Conservation (phyloP, 1,140 invertebrate genomes). For the Drosophila lini region DNA sequence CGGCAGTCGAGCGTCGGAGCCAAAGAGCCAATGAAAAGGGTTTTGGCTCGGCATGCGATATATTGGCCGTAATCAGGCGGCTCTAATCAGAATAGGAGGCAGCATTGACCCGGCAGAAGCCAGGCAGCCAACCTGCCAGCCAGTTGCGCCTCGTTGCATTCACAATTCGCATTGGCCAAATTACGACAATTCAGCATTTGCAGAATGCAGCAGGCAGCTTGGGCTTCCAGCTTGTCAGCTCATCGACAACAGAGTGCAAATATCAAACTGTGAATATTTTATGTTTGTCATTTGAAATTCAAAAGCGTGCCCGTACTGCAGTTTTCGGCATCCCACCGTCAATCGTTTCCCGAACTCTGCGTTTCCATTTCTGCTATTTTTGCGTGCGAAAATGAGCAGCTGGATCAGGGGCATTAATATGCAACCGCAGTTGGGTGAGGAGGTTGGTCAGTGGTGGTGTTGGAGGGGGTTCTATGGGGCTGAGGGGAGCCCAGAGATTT, state of each 20-base stretch:
- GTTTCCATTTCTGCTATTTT: slow-evolving; percentile 30
- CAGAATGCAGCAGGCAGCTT: slow-evolving; percentile 4
- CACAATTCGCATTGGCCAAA: slow-evolving; percentile 46
- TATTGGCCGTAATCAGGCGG: slow-evolving; percentile 65
- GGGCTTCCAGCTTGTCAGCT: slow-evolving; percentile 20
- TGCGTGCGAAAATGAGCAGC: slow-evolving; percentile 73
- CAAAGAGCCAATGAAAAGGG: slow-evolving; percentile 43
- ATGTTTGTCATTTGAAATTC: slow-evolving; percentile 76
- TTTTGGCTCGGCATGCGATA: slow-evolving; percentile 34
- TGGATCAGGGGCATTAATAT: slow-evolving; percentile 58
- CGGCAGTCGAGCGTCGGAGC: slow-evolving; percentile 25
- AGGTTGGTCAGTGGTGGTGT: background rate
- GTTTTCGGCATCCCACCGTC: slow-evolving; percentile 13
- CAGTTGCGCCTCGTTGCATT: slow-evolving; percentile 33
- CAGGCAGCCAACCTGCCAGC: slow-evolving; percentile 14
- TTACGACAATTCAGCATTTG: slow-evolving; percentile 56
- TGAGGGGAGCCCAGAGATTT: too few relatives aligned
- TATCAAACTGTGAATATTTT: slow-evolving; percentile 76
- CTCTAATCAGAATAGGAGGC: slow-evolving; percentile 63
- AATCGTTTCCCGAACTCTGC: slow-evolving; percentile 43
- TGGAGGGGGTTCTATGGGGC: background rate
- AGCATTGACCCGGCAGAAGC: slow-evolving; percentile 40
- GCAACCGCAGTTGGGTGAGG: slow-evolving; percentile 28
- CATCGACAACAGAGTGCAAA: slow-evolving; percentile 59
- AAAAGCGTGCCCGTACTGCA: slow-evolving; percentile 57